These are phyloP conservation scores for Tapirus terrestris DNA, from an alignment of 2,113 vertebrate genomes.

Conservation along the genomic window DNA sequence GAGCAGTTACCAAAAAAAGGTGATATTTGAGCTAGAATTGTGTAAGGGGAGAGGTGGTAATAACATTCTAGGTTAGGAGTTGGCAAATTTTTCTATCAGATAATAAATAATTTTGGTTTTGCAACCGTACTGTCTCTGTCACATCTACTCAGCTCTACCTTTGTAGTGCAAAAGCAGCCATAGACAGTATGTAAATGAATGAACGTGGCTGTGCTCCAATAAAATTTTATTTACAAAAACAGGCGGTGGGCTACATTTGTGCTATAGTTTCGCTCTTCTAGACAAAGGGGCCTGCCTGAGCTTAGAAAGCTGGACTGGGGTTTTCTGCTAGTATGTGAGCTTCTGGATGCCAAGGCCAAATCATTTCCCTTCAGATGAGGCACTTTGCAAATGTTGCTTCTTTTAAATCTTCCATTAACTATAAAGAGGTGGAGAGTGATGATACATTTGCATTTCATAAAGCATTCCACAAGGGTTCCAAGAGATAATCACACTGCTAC, in stretches of 20 bases:
- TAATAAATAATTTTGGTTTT: slow-evolving; percentile 8
- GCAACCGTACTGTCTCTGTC: background rate
- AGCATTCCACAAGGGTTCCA: background rate
- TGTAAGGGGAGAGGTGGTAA: background rate
- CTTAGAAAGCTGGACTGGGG: background rate
- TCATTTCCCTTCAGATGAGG: background rate
- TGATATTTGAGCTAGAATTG: background rate
- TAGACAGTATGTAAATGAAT: background rate
- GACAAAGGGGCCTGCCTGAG: background rate
- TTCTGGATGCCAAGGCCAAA: background rate
- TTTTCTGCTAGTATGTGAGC: background rate
- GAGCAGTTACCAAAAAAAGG: background rate
- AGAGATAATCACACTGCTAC: background rate
- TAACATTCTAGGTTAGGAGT: background rate
- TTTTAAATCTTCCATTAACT: background rate
- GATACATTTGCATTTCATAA: background rate
- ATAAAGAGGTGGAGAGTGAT: background rate
- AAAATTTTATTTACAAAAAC: background rate
- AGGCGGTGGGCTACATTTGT: background rate
- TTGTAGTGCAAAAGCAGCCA: background rate
- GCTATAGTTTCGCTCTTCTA: background rate
- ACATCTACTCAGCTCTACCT: background rate
- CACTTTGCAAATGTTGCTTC: background rate
- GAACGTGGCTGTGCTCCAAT: background rate
- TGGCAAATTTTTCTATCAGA: background rate